These are phyloP conservation scores for Stenurella melanura DNA, from an alignment of 2,888 invertebrate genomes.

Conservation along the genomic window DNA sequence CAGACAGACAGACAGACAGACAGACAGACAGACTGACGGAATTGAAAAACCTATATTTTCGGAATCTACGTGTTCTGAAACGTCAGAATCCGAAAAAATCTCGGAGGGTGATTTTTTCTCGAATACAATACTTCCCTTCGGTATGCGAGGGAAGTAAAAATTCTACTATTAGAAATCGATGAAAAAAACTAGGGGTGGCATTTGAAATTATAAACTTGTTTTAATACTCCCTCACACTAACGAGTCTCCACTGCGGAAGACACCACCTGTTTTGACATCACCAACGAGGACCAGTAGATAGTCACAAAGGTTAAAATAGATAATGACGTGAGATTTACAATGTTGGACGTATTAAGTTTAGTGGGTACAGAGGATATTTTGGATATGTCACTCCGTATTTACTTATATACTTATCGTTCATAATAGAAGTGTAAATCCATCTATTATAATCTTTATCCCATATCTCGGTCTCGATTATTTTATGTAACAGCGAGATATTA, in stretches of 20 bases:
- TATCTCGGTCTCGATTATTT: conserved; percentile 2
- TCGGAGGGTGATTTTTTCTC: no score
- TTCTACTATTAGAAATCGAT: no score
- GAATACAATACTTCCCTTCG: no score
- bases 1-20: no score
- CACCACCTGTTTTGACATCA: conserved; percentile 43
- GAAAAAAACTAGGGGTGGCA: no score
- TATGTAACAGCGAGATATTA: conserved; percentile 10
- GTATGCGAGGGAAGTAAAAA: no score
- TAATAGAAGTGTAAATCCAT: conserved; percentile 9
- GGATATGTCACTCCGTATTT: conserved; percentile 6
- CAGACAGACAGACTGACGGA: no score
- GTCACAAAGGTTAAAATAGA: conserved; percentile 36
- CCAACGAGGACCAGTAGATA: conserved; percentile 17
- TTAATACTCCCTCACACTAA: background rate
- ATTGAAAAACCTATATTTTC: no score
- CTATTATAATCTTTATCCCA: background rate
- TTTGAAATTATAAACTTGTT: no score
- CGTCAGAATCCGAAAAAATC: no score
- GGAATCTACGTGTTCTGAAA: no score
- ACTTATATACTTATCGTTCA: background rate
- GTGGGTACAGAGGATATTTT: background rate
- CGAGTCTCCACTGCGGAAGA: conserved; percentile 31
- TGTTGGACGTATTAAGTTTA: background rate
- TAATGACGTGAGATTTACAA: conserved; percentile 17